These are phyloP conservation scores for Sebastes nivosus DNA, from an alignment of 2,797 vertebrate genomes.

Conservation along the genomic window DNA sequence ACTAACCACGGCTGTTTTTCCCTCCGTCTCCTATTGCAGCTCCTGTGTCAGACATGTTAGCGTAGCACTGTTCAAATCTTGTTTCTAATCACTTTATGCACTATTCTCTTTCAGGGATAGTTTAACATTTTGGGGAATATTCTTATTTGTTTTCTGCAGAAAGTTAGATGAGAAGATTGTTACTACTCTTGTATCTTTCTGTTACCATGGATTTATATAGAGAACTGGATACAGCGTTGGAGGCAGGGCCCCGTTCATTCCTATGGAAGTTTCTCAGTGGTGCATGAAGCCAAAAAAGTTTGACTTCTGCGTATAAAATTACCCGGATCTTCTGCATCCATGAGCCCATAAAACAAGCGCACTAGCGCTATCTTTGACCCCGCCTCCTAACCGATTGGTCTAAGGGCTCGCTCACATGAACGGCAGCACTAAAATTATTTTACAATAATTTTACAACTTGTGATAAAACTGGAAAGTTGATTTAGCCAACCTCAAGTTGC, in stretches of 20 bases:
- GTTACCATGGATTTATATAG: neutral
- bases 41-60: conserved; percentile 39
- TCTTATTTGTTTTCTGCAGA: neutral
- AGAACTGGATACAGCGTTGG: neutral
- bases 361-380: neutral
- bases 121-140: neutral
- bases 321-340: neutral
- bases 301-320: neutral
- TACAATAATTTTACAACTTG: too few relatives aligned
- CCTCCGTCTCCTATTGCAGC: conserved; percentile 21
- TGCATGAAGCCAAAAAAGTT: neutral
- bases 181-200: neutral
- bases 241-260: neutral
- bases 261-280: neutral
- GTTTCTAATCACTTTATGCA: neutral
- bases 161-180: neutral
- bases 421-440: fast-evolving
- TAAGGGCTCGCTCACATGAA: too few relatives aligned
- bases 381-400: too few relatives aligned
- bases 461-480: neutral
- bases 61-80: conserved; percentile 15
- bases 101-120: neutral
- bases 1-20: conserved; percentile 28
- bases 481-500: too few relatives aligned
- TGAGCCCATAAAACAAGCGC: neutral